phyloP scores from a whole-genome alignment of 2,113 vertebrate genomes.

The Pluvialis apricaria region DNA sequence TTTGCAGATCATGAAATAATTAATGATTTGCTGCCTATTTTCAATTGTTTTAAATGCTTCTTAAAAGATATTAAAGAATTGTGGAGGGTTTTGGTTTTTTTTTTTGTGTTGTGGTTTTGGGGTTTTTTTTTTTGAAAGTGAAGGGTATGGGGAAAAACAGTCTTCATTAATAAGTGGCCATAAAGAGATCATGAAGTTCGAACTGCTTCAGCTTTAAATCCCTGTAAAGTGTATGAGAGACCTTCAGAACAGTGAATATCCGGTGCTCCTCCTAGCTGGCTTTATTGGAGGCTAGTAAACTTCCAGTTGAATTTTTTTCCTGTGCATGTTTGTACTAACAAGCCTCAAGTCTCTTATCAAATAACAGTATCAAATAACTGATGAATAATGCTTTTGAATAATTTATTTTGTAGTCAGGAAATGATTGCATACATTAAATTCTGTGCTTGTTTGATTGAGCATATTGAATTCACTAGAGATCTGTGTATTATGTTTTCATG shows the following conservation, averaged over 20 bases:
- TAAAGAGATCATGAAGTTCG: background rate
- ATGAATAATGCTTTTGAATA: background rate
- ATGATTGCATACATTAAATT: background rate
- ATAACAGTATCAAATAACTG: background rate
- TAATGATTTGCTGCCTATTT: background rate
- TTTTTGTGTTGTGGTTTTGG: no score
- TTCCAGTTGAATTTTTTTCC: background rate
- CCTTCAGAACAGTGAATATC: background rate
- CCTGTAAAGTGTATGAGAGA: background rate
- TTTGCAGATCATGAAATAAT: background rate
- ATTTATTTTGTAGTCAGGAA: conserved; percentile 3
- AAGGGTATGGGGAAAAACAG: fast-evolving
- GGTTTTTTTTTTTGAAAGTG: background rate
- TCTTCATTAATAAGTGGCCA: background rate
- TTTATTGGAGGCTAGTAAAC: background rate
- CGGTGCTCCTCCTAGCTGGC: background rate
- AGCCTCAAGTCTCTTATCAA: background rate
- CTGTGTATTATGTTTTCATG: background rate
- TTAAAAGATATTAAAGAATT: background rate
- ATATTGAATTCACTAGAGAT: background rate
- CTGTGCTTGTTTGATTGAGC: background rate
- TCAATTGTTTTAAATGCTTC: background rate
- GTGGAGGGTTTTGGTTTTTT: background rate
- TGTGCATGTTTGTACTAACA: background rate
- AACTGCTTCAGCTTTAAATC: background rate